Evolutionary conservation across 2,888 invertebrate species (phyloP).

Genomic region (Melieria omissa): DNA sequence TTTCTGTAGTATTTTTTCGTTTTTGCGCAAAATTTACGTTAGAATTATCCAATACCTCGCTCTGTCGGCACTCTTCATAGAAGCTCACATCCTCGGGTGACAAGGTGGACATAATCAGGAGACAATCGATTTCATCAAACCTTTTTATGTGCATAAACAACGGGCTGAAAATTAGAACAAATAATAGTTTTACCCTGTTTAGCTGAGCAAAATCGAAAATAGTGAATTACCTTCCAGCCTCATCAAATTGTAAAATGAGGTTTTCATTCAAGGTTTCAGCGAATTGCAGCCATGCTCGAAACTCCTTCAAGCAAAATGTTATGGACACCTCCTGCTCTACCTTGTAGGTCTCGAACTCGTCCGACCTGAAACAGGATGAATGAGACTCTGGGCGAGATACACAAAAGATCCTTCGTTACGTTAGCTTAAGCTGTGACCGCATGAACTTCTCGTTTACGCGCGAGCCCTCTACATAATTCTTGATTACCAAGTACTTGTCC

Average conservation of each 20-base stretch:
- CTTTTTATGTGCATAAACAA: conserved; percentile 80
- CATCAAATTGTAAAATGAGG: conserved; percentile 79
- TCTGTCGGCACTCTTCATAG: conserved; percentile 52
- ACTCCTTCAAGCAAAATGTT: conserved; percentile 88
- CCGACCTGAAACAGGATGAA: conserved; percentile 45
- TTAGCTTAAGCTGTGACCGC: conserved; percentile 81
- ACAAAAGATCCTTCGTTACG: conserved; percentile 51
- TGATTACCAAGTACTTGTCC: conserved; percentile 73
- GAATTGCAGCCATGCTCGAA: conserved; percentile 82
- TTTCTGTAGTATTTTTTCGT: conserved; percentile 46
- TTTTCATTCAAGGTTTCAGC: conserved; percentile 80
- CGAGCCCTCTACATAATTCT: conserved; percentile 81
- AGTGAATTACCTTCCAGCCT: conserved; percentile 74
- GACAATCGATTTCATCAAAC: conserved; percentile 79
- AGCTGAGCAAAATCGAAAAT: background rate
- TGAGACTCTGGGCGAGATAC: background rate
- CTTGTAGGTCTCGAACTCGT: conserved; percentile 59
- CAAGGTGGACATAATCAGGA: conserved; percentile 80
- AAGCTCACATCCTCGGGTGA: conserved; percentile 62
- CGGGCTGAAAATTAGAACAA: conserved; percentile 69
- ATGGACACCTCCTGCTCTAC: conserved; percentile 73
- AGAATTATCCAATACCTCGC: conserved; percentile 46
- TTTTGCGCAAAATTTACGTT: conserved; percentile 41
- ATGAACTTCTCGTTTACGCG: conserved; percentile 76
- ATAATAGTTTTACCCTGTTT: background rate